These are phyloP conservation scores for Ataeniobius toweri DNA, from an alignment of 2,797 vertebrate genomes.

Conservation along the genomic window DNA sequence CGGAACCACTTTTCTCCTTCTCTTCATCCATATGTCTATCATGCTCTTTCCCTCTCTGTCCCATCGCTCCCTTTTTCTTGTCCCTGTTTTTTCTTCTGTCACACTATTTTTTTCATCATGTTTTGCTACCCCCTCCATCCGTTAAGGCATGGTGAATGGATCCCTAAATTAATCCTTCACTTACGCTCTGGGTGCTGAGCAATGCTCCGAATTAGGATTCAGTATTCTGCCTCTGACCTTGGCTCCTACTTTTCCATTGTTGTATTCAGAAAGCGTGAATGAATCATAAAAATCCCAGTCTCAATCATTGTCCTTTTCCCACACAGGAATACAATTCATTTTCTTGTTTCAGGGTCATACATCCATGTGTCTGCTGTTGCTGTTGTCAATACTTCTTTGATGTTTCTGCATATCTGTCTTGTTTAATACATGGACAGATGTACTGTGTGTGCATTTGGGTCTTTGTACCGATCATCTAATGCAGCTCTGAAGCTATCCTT, in stretches of 20 bases:
- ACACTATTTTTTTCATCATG: conserved; percentile 34
- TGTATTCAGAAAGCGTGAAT: conserved; percentile 62
- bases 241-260: conserved; percentile 53
- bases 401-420: conserved; percentile 20
- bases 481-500: conserved; percentile 7
- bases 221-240: conserved; percentile 74
- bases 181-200: conserved; percentile 63
- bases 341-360: conserved; percentile 50
- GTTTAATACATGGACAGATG: conserved; percentile 18
- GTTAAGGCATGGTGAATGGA: conserved; percentile 66
- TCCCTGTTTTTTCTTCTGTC: conserved; percentile 1
- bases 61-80: conserved; percentile 3
- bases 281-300: conserved; percentile 57
- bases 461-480: not conserved
- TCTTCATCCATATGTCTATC: conserved; percentile 15
- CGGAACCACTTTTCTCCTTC: conserved; percentile 30
- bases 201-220: conserved; percentile 62
- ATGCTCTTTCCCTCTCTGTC: conserved; percentile 12
- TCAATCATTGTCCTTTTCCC: conserved; percentile 36
- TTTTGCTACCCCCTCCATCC: conserved; percentile 36
- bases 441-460: conserved; percentile 20
- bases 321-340: conserved; percentile 47
- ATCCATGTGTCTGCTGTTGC: conserved; percentile 19
- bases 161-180: conserved; percentile 75
- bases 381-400: conserved; percentile 47